Base-by-base conservation (phyloP, 1,140 invertebrate species). In the Drosophila pseudoobscura region DNA sequence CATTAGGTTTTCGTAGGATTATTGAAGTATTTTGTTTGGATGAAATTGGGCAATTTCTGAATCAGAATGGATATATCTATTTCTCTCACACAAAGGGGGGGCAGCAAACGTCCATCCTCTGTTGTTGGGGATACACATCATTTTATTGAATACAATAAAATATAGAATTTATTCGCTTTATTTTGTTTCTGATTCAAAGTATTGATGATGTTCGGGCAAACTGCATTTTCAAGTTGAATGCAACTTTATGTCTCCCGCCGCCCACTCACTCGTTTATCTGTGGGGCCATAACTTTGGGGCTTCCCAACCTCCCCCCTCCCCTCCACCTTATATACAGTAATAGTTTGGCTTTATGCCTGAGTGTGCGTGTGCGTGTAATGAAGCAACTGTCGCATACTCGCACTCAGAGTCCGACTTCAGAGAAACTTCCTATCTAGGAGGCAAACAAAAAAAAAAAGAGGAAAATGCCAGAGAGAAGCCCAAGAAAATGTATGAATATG, bases 401-500 rank as follows among this genome's bases (percentile, higher is more conserved):
- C 46, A 50, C 71, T 66, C 51, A 29, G 31, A 56, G 20, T 62
- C 11, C 52, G 46, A 70, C 52, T 57, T 71, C 65, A 71, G 26
- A 73, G 74, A 73, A 63, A 13, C 2, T 39, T 39, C 35, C 35
- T 39, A 73, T 73, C 57, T 53, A 50, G 47, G 17, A 13, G 53
- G 29, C 15, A 15, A 52, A 41, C 41, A 47, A 51, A 54, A 50
- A 15, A 41, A 46, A 47, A 51, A 54, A 50, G 13, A 43, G 50
- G 44, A 49, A 22, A 54, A 58, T 46, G 58, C 22, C 11, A 45
- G 24, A 26, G 24, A 5, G 24, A 4, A 26, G 24, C 45, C 29
- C 47, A 49, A 59, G 61, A 62, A 77, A 88, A 72, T 82, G 70
- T 75, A 83, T 87, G 83, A 87, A 87, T 87, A 87, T 88, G 87